Evolutionary conservation across 2,888 invertebrate species (phyloP).

Genomic region (Stenotaenia linearis): DNA sequence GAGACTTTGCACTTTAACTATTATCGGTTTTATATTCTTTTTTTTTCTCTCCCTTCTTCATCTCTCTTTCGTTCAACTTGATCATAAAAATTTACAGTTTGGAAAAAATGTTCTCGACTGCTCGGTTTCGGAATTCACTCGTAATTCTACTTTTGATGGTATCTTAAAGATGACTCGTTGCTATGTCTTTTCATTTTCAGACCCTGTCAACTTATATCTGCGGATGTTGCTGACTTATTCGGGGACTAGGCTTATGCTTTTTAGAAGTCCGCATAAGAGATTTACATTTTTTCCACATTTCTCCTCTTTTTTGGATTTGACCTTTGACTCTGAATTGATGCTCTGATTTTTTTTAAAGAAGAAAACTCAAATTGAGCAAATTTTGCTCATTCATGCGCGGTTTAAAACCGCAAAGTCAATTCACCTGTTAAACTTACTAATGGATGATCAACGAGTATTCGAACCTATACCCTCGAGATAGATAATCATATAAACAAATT

Average conservation of each 20-base stretch:
- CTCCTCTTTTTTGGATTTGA: too few relatives aligned
- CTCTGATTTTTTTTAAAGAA: too few relatives aligned
- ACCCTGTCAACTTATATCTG: neutral
- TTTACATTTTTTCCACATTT: too few relatives aligned
- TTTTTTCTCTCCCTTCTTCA: neutral
- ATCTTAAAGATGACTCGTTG: neutral
- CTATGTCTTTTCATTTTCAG: neutral
- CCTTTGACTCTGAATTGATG: too few relatives aligned
- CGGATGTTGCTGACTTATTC: too few relatives aligned
- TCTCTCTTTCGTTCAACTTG: neutral
- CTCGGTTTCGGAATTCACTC: slow-evolving; percentile 21
- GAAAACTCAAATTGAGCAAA: too few relatives aligned
- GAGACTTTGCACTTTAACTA: slow-evolving; percentile 19
- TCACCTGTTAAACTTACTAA: too few relatives aligned
- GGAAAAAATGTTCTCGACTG: slow-evolving; percentile 17
- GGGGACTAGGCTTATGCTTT: too few relatives aligned
- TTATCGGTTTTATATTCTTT: neutral
- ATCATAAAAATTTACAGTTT: slow-evolving; percentile 22
- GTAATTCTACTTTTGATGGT: slow-evolving; percentile 17
- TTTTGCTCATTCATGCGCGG: too few relatives aligned
- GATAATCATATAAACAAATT: neutral
- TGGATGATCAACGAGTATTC: neutral
- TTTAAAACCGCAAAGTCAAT: too few relatives aligned
- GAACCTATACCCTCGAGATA: neutral
- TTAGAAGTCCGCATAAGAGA: too few relatives aligned